Conservation (phyloP, 2,888 invertebrate genomes). For the Pseudococcus viburni region DNA sequence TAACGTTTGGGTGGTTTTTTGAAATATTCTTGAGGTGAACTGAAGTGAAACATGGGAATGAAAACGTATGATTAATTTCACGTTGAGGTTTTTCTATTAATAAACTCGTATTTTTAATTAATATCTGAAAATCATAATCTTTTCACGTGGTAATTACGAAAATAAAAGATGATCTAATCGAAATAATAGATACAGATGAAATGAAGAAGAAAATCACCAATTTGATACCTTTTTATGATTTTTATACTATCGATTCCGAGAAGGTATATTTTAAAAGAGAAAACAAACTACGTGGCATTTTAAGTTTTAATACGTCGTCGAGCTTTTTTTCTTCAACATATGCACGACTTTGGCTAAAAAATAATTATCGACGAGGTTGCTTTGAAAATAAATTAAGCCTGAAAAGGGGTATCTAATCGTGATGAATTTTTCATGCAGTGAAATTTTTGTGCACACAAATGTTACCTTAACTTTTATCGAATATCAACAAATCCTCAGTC, state of each 20-base stretch:
- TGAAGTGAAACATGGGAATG: neutral
- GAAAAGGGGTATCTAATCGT: neutral
- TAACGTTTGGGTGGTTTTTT: neutral
- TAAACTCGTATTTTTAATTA: too few relatives aligned
- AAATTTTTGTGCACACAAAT: neutral
- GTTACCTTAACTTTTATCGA: neutral
- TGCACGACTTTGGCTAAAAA: neutral
- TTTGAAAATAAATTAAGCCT: neutral
- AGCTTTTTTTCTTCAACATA: too few relatives aligned
- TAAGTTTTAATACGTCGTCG: too few relatives aligned
- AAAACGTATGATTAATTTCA: neutral
- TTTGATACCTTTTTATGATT: too few relatives aligned
- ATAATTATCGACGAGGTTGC: neutral
- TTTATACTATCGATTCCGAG: too few relatives aligned
- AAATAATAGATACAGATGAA: too few relatives aligned
- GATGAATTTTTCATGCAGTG: neutral
- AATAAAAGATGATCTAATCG: too few relatives aligned
- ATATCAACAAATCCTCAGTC: neutral
- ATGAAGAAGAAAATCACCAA: too few relatives aligned
- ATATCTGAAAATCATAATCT: too few relatives aligned
- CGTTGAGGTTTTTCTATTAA: neutral
- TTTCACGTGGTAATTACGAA: too few relatives aligned
- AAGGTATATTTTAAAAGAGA: too few relatives aligned
- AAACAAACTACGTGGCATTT: too few relatives aligned
- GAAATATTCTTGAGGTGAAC: neutral